Conservation (phyloP, 2,888 invertebrate species). For the Stenolophus ochropezus region DNA sequence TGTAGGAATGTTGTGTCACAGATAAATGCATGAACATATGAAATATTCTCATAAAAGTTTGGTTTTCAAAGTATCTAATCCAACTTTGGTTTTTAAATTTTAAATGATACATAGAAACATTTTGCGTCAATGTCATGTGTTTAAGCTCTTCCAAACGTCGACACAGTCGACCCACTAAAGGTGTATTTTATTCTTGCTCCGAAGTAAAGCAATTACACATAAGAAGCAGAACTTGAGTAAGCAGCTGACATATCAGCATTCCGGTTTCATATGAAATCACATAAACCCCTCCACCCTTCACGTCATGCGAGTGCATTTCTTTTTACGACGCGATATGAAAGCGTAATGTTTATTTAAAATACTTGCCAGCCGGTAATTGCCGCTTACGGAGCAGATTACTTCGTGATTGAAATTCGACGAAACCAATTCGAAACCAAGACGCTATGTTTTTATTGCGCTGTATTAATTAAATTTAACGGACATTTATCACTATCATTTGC, state of each 20-base stretch:
- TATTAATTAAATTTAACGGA: slow-evolving; percentile 55
- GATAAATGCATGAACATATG: too few relatives aligned
- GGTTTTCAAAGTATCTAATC: too few relatives aligned
- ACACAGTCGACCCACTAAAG: too few relatives aligned
- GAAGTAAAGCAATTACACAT: too few relatives aligned
- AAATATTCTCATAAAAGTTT: too few relatives aligned
- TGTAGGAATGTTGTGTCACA: too few relatives aligned
- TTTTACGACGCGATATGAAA: background rate
- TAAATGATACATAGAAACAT: too few relatives aligned
- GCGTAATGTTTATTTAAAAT: slow-evolving; percentile 35
- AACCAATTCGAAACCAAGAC: slow-evolving; percentile 39
- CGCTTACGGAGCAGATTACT: slow-evolving; percentile 16
- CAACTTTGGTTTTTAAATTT: too few relatives aligned
- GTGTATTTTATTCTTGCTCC: too few relatives aligned
- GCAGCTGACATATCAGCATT: slow-evolving; percentile 61
- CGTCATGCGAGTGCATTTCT: background rate
- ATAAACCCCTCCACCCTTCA: background rate
- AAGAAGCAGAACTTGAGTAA: background rate
- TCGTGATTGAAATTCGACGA: slow-evolving; percentile 54
- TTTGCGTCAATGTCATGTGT: too few relatives aligned
- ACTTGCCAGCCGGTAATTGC: slow-evolving; percentile 29
- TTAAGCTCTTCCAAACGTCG: too few relatives aligned
- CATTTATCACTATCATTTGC: slow-evolving; percentile 57
- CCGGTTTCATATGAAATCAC: background rate
- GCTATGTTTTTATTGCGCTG: slow-evolving; percentile 43